Conservation (phyloP, 2,888 invertebrate species). For the Stratiomys singularior region DNA sequence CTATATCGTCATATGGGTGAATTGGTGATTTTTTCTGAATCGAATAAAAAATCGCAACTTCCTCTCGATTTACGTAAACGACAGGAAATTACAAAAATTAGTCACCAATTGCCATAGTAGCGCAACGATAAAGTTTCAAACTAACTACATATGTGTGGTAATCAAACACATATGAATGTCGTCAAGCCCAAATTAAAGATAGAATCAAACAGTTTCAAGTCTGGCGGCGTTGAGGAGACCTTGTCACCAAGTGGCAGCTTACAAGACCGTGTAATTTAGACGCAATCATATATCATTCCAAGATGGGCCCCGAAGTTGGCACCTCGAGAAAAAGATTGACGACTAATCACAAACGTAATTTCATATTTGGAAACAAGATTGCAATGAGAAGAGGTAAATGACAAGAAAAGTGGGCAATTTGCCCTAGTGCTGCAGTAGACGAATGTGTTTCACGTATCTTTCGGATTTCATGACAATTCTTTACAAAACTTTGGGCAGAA, state of each 20-base stretch:
- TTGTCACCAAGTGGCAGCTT: constrained; percentile 23
- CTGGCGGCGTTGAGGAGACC: constrained; percentile 18
- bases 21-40: constrained; percentile 7
- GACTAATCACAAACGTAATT: no score
- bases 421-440: no score
- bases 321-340: no score
- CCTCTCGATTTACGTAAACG: constrained; percentile 47
- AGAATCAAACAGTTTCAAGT: constrained; percentile 12
- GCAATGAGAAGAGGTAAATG: no score
- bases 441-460: no score
- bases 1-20: neutral
- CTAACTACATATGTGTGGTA: neutral
- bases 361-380: no score
- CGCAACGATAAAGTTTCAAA: constrained; percentile 19
- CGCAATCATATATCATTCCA: no score
- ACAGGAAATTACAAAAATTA: constrained; percentile 51
- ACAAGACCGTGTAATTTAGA: no score
- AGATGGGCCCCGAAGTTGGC: no score
- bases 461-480: no score
- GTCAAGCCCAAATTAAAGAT: constrained; percentile 26
- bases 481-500: no score
- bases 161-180: constrained; percentile 34
- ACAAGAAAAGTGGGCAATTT: no score
- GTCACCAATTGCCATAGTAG: constrained; percentile 37
- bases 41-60: constrained; percentile 42